A percentile compares a stretch with the other conserved stretches of the same genome.
Evolutionary conservation across 2,888 invertebrate species (phyloP).

Genomic region (Eristalis pertinax): DNA sequence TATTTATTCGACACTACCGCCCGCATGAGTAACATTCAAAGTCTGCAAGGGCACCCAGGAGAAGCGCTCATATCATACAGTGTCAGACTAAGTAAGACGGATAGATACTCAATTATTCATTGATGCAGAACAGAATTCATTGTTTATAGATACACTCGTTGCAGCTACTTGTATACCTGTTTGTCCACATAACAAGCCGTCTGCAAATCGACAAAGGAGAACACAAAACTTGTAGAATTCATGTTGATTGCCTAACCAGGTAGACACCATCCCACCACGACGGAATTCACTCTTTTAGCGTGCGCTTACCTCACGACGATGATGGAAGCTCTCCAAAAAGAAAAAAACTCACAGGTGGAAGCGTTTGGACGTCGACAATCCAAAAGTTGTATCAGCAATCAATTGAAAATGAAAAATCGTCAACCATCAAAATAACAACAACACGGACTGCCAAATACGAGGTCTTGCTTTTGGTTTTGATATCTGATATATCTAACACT

Average conservation of each 20-base stretch:
- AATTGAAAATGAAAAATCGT: slow-evolving; percentile 9
- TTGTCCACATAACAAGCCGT: slow-evolving; percentile 38
- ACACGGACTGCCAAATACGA: slow-evolving; percentile 18
- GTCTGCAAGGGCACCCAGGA: slow-evolving; percentile 52
- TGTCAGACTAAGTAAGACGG: slow-evolving; percentile 14
- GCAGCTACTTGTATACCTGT: slow-evolving; percentile 31
- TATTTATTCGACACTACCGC: background rate
- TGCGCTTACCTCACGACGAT: slow-evolving; percentile 41
- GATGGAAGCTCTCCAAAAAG: slow-evolving; percentile 18
- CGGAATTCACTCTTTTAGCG: background rate
- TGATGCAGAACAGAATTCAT: slow-evolving; percentile 37
- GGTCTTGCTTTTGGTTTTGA: background rate
- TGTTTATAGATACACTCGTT: slow-evolving; percentile 23
- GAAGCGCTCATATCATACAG: slow-evolving; percentile 10
- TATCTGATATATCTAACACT: slow-evolving; percentile 20
- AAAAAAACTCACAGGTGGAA: slow-evolving; percentile 10
- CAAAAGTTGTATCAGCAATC: slow-evolving; percentile 17
- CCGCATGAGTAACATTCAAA: slow-evolving; percentile 35
- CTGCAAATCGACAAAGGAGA: background rate
- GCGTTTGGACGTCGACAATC: background rate
- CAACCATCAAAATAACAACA: slow-evolving; percentile 21
- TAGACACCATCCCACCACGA: slow-evolving; percentile 4
- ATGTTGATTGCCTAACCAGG: slow-evolving; percentile 19
- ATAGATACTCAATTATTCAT: slow-evolving; percentile 32
- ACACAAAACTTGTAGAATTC: slow-evolving; percentile 26